Conservation (phyloP, 2,113 vertebrate species). For the Gallinago media region DNA sequence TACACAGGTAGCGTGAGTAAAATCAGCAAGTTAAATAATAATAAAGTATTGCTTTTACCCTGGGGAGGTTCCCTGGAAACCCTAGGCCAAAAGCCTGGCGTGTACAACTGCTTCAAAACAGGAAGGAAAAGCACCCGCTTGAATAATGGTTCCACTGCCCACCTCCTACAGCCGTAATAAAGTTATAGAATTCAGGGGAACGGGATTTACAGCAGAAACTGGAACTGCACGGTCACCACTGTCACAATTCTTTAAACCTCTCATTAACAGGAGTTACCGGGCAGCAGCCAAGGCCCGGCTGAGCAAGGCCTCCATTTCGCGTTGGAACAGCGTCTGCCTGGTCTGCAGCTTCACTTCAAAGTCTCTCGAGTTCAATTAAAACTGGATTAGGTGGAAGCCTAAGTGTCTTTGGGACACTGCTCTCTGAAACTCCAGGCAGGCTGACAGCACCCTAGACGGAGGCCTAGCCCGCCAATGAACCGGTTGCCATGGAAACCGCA, state of each 20-base stretch:
- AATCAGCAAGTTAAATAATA: background rate
- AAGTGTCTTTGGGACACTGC: slow-evolving; percentile 76
- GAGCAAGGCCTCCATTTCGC: slow-evolving; percentile 66
- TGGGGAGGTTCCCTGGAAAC: background rate
- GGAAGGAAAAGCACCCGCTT: background rate
- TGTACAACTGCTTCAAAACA: fast-evolving
- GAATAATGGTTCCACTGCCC: fast-evolving
- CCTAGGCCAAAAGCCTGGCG: background rate
- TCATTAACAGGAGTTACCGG: slow-evolving; percentile 79
- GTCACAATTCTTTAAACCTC: slow-evolving; percentile 63
- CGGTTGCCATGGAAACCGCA: slow-evolving; percentile 79
- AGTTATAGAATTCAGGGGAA: background rate
- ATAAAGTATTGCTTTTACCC: background rate
- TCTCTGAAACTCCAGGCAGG: slow-evolving; percentile 74
- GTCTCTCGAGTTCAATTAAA: slow-evolving; percentile 99
- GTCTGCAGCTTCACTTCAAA: slow-evolving; percentile 92
- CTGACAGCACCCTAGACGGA: slow-evolving; percentile 83
- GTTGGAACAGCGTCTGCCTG: slow-evolving; percentile 79
- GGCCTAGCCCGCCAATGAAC: slow-evolving; percentile 78
- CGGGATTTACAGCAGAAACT: background rate
- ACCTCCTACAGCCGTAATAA: background rate
- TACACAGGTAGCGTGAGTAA: background rate
- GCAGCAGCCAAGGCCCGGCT: slow-evolving; percentile 80
- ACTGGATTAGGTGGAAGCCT: slow-evolving; percentile 91
- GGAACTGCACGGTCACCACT: background rate